These are phyloP conservation scores for Champsocephalus esox DNA, from an alignment of 2,797 vertebrate species.

Conservation along the genomic window DNA sequence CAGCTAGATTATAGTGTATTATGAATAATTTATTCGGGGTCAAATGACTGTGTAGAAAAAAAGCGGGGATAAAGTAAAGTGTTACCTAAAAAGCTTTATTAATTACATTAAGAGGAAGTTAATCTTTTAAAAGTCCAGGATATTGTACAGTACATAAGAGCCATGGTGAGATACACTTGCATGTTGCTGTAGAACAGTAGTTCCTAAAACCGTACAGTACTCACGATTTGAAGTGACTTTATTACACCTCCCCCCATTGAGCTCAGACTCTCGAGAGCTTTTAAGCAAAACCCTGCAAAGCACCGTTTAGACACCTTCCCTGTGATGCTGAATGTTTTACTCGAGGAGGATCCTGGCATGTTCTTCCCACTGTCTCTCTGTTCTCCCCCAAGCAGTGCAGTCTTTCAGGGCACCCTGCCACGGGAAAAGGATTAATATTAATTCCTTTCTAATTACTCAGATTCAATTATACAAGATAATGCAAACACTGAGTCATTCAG, in stretches of 20 bases:
- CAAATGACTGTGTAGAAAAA: background rate
- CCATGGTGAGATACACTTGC: background rate
- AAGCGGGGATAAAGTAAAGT: background rate
- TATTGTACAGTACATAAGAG: slow-evolving; percentile 5
- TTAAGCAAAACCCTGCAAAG: slow-evolving; percentile 42
- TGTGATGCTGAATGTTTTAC: slow-evolving; percentile 30
- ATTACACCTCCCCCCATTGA: slow-evolving; percentile 5
- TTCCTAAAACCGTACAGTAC: background rate
- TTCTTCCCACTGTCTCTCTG: slow-evolving; percentile 30
- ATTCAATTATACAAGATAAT: slow-evolving; percentile 77
- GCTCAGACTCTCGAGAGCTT: slow-evolving; percentile 8
- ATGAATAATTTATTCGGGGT: background rate
- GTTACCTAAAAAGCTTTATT: background rate
- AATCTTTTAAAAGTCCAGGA: slow-evolving; percentile 3
- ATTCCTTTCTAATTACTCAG: slow-evolving; percentile 68
- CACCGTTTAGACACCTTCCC: slow-evolving; percentile 22
- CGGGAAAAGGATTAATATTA: slow-evolving; percentile 71
- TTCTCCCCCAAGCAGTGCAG: slow-evolving; percentile 42
- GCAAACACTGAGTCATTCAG: slow-evolving; percentile 66
- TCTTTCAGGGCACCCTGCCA: slow-evolving; percentile 53
- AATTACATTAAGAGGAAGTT: background rate
- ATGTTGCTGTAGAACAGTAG: slow-evolving; percentile 13
- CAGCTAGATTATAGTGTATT: background rate
- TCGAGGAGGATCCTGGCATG: slow-evolving; percentile 29
- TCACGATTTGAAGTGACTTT: slow-evolving; percentile 31